Conservation (phyloP, 1,140 invertebrate species). For the Coptotermes formosanus region DNA sequence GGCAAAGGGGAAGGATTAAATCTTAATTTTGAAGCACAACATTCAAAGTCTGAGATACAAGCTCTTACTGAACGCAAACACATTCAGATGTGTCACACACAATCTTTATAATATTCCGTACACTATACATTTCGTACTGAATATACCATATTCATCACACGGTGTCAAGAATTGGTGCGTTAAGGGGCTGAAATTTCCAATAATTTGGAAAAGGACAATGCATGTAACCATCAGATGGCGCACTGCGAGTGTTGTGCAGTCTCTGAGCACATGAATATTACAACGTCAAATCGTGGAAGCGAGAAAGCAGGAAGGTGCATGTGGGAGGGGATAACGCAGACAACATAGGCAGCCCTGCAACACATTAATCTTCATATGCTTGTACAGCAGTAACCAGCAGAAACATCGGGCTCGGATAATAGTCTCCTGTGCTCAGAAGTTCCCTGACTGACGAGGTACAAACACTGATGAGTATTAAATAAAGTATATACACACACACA, state of each 20-base stretch:
- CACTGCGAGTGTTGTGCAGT: not conserved
- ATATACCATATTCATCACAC: too few species aligned
- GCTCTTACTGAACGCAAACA: not conserved
- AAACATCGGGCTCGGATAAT: not conserved
- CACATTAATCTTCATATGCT: not conserved
- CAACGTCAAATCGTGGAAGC: not conserved
- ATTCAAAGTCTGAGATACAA: not conserved
- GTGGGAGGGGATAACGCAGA: too few species aligned
- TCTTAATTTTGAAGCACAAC: not conserved
- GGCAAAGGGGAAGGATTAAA: not conserved
- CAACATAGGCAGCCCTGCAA: not conserved
- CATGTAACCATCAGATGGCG: not conserved
- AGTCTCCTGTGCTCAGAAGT: not conserved
- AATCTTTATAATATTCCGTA: slow-evolving; percentile 10
- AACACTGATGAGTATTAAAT: too few species aligned
- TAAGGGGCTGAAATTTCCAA: not conserved
- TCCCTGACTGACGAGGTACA: too few species aligned
- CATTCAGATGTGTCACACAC: not conserved
- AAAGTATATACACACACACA: too few species aligned
- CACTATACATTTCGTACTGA: not conserved
- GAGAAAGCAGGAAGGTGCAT: not conserved
- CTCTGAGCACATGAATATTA: not conserved
- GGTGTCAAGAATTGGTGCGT: too few species aligned
- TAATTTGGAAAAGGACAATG: not conserved
- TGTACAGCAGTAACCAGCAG: not conserved